These are phyloP conservation scores for Marronus borbonicus DNA, from an alignment of 2,888 invertebrate species.

Conservation along the genomic window DNA sequence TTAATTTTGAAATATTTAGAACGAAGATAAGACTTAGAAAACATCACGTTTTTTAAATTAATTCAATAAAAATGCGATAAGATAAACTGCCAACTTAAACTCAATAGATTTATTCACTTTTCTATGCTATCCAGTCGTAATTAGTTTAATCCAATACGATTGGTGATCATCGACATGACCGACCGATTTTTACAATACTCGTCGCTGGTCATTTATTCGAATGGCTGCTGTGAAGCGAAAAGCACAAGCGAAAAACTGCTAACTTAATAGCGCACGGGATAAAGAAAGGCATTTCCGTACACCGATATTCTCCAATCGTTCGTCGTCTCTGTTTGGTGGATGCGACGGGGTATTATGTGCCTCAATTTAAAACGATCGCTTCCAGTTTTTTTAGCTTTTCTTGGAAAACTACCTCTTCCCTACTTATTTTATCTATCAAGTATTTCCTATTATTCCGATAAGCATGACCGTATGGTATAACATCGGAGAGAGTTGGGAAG, in stretches of 20 bases:
- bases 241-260: constrained; percentile 14
- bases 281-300: constrained; percentile 12
- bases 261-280: constrained; percentile 28
- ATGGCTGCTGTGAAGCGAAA: neutral
- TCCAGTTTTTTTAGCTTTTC: neutral
- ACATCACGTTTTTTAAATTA: neutral
- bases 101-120: neutral
- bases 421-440: constrained; percentile 19
- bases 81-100: neutral
- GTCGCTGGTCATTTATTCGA: constrained; percentile 8
- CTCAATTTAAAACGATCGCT: neutral
- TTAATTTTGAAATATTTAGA: neutral
- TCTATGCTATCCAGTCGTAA: neutral
- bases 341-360: neutral
- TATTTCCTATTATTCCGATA: constrained; percentile 14
- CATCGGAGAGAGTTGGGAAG: neutral
- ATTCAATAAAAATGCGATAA: neutral
- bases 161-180: constrained; percentile 41
- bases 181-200: neutral
- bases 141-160: neutral
- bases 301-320: neutral
- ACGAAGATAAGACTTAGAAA: neutral
- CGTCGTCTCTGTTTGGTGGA: neutral
- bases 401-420: neutral
- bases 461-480: constrained; percentile 6